phyloP scores from a whole-genome alignment of 2,113 vertebrate species.

The Gyps fulvus region DNA sequence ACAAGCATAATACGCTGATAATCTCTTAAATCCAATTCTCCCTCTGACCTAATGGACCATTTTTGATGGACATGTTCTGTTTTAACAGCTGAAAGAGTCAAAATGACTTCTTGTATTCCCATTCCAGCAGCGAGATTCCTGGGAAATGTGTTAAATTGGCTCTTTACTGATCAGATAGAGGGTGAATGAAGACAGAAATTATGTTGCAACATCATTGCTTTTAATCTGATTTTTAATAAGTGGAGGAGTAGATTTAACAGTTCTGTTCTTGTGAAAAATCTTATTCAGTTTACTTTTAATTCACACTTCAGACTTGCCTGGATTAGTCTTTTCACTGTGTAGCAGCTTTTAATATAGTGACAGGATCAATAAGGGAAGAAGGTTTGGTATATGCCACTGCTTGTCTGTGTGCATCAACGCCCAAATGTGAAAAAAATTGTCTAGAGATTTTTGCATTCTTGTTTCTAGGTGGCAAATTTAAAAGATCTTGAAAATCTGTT shows the following conservation, averaged over 20 bases:
- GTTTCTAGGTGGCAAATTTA: background rate
- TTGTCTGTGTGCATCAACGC: background rate
- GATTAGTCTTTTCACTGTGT: background rate
- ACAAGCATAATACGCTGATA: too few species aligned
- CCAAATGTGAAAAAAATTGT: background rate
- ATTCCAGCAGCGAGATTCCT: background rate
- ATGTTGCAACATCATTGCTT: background rate
- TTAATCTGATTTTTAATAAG: background rate
- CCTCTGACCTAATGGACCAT: background rate
- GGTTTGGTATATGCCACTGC: background rate
- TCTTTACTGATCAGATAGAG: background rate
- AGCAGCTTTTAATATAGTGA: background rate
- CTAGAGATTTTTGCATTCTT: background rate
- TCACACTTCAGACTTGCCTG: background rate
- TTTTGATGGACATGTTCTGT: background rate
- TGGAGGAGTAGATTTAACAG: background rate
- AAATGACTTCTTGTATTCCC: background rate
- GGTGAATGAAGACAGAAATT: background rate
- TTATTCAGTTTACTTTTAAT: background rate
- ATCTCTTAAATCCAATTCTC: background rate
- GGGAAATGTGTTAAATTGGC: background rate
- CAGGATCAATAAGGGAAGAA: background rate
- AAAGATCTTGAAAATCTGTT: background rate
- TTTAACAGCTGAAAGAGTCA: background rate
- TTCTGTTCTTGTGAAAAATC: background rate